Evolutionary conservation across 2,888 invertebrate species (phyloP), one percentile per base, ranked within the genome.

Genomic region (Plutella xylostella): DNA sequence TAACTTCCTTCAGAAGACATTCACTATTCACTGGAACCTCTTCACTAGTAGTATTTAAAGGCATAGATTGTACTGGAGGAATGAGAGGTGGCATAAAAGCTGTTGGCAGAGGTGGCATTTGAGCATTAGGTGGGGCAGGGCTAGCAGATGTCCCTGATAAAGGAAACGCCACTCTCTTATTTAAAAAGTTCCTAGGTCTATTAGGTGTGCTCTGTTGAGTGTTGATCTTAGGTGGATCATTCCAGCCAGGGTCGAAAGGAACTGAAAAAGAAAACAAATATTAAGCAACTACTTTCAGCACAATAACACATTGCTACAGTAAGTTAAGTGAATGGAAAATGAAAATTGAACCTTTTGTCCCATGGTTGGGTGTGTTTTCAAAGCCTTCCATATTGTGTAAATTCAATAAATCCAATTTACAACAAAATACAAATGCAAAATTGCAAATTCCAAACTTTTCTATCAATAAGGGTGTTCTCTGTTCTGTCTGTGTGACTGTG

Each of bases 211-310:
- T 56, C 45, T 71, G 65, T 47, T 77, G 78, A 2, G 71, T 56
- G 42, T 72, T 82, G 52, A 83, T 86, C 1, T 84, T 68, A 1
- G 87, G 87, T 4, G 87, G 87, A 55, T 87, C 87, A 53, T 87
- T 87, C 87, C 87, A 87, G 6, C 86, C 87, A 30, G 86, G 85
- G 55, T 86, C 85, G 51, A 69, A 80, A 9, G 72, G 58, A 7
- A 65, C 83, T 84, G 56, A 42, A 68, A 68, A 30, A 18, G 17
- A 20, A 37, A 9, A 37, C 12, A 19, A 37, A 37, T n/a, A n/a
- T n/a, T n/a, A n/a, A n/a, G n/a, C n/a, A n/a, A n/a, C n/a, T n/a
- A n/a, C n/a, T n/a, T n/a, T n/a, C n/a, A n/a, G n/a, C n/a, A n/a
- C n/a, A n/a, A n/a, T n/a, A n/a, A n/a, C n/a, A n/a, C n/a, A n/a